These are phyloP conservation scores for Chydorus sphaericus DNA, from an alignment of 2,888 invertebrate species.

Conservation along the genomic window DNA sequence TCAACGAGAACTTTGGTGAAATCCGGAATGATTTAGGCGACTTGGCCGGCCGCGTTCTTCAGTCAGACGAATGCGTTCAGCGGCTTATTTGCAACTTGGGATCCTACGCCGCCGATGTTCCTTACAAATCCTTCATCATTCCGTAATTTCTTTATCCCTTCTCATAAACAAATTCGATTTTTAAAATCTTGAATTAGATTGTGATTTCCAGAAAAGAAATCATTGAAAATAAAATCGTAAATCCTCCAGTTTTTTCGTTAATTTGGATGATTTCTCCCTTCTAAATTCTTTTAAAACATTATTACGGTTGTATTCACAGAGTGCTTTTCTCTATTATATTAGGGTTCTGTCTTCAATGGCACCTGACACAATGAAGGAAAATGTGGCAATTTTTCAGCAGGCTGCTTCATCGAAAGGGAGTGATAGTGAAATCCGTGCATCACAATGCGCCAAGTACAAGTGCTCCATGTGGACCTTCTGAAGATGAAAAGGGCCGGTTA, in stretches of 20 bases:
- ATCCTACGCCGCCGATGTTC: slow-evolving; percentile 2
- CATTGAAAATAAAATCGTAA: too few species aligned
- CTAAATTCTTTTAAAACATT: too few species aligned
- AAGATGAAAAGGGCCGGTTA: background rate
- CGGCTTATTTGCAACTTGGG: slow-evolving; percentile 13
- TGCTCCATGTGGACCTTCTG: slow-evolving; percentile 2
- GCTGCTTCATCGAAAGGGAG: slow-evolving; percentile 10
- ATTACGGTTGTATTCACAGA: too few species aligned
- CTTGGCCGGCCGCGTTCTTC: background rate
- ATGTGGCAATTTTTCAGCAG: slow-evolving; percentile 6
- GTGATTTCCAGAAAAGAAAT: too few species aligned
- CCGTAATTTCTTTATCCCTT: too few species aligned
- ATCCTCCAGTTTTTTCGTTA: too few species aligned
- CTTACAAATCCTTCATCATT: slow-evolving; percentile 1
- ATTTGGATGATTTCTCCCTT: too few species aligned
- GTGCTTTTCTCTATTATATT: background rate
- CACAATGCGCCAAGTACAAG: slow-evolving; percentile 3
- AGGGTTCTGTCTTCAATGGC: slow-evolving; percentile 4
- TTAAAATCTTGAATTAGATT: too few species aligned
- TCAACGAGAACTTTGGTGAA: too few species aligned
- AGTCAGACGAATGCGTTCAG: slow-evolving; percentile 10
- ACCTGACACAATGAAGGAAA: slow-evolving; percentile 5
- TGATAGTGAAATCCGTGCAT: too few species aligned
- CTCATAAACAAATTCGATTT: too few species aligned
- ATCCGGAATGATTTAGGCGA: background rate